A percentile compares a stretch with the other conserved stretches of the same genome.
These are phyloP conservation scores for Drosophila putrida DNA, from an alignment of 2,888 invertebrate species.

Conservation along the genomic window DNA sequence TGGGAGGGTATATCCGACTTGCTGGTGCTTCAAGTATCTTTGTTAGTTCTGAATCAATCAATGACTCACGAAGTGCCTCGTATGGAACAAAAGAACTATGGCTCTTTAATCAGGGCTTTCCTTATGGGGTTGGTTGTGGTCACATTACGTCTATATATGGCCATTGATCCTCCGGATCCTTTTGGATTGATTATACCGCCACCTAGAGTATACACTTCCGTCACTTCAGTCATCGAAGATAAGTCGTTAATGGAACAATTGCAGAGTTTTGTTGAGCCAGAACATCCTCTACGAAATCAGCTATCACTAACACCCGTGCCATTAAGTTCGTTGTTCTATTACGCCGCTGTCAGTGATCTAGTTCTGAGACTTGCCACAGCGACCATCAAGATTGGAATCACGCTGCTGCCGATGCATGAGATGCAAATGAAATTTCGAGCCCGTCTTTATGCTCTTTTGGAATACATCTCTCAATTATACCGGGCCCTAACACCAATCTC, in stretches of 20 bases:
- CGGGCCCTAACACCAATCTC: slow-evolving; percentile 92
- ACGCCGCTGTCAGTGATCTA: slow-evolving; percentile 93
- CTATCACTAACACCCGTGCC: slow-evolving; percentile 44
- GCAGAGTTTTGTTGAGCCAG: too few relatives aligned
- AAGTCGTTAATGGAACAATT: too few relatives aligned
- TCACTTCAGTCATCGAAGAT: too few relatives aligned
- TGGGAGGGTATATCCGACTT: slow-evolving; percentile 81
- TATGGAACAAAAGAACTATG: slow-evolving; percentile 86
- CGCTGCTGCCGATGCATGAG: slow-evolving; percentile 90
- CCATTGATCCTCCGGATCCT: slow-evolving; percentile 75
- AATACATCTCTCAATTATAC: slow-evolving; percentile 94
- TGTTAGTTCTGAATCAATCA: slow-evolving; percentile 78
- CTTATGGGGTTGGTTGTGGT: slow-evolving; percentile 89
- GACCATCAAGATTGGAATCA: slow-evolving; percentile 91
- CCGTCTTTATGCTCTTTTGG: slow-evolving; percentile 93
- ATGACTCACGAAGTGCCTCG: slow-evolving; percentile 89
- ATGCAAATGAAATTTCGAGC: slow-evolving; percentile 93
- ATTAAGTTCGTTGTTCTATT: slow-evolving; percentile 92
- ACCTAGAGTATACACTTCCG: slow-evolving; percentile 45
- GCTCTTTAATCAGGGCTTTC: slow-evolving; percentile 88
- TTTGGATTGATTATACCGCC: slow-evolving; percentile 80
- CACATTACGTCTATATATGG: slow-evolving; percentile 70
- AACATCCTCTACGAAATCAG: too few relatives aligned
- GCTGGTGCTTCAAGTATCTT: slow-evolving; percentile 72
- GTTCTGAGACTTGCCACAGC: slow-evolving; percentile 93